These are phyloP conservation scores for Sycophila texana DNA, from an alignment of 2,888 invertebrate genomes.

Conservation along the genomic window DNA sequence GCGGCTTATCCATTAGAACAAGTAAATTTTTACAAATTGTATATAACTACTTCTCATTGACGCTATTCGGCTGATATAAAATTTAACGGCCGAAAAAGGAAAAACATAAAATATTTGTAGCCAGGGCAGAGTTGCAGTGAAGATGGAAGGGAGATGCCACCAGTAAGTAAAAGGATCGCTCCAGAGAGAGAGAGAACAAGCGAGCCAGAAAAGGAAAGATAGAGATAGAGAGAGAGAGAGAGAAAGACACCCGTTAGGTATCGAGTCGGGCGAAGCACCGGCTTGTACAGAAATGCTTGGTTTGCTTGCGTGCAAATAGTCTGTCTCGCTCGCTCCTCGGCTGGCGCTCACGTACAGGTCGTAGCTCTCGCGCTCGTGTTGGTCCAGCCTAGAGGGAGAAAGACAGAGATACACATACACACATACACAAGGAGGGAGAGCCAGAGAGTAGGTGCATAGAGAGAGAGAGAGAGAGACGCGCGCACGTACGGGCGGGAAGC, in stretches of 20 bases:
- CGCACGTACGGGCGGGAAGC: conserved; percentile 60
- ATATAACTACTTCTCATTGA: no score
- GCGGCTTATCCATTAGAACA: no score
- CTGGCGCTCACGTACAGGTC: conserved; percentile 50
- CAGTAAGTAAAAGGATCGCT: background rate
- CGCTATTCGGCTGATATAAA: no score
- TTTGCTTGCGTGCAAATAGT: conserved; percentile 67
- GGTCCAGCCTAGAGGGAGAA: conserved; percentile 70
- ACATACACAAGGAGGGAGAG: conserved; percentile 58
- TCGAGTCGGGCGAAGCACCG: conserved; percentile 65
- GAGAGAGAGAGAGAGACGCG: conserved; percentile 27
- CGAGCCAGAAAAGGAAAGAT: no score
- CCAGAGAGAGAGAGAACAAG: background rate
- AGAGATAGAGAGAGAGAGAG: background rate
- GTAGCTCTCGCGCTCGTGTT: conserved; percentile 62
- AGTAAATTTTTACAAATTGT: no score
- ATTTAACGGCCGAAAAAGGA: no score
- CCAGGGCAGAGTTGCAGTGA: no score
- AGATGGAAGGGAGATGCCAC: no score
- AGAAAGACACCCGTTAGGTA: conserved; percentile 66
- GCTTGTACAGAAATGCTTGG: conserved; percentile 73
- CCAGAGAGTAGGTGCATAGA: conserved; percentile 49
- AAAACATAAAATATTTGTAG: no score
- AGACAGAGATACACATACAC: conserved; percentile 46
- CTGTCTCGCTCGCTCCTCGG: conserved; percentile 34